Evolutionary conservation across 2,797 vertebrate species (phyloP).

Genomic region (Notoglanidium macrostoma): DNA sequence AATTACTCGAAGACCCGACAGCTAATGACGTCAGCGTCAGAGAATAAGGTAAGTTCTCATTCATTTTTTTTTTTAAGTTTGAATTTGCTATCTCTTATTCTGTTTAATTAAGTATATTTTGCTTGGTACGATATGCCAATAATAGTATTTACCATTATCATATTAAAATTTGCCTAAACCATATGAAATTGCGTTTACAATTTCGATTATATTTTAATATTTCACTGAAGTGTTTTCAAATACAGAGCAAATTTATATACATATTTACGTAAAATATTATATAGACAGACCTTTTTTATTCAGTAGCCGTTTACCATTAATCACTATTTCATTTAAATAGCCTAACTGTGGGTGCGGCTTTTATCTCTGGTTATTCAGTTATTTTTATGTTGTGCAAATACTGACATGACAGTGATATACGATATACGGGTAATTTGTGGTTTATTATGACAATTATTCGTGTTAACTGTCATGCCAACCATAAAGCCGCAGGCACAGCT

Average conservation of each 20-base stretch:
- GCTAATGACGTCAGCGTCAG: neutral
- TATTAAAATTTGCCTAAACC: neutral
- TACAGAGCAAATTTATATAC: no score
- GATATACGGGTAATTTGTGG: neutral
- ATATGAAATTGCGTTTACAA: neutral
- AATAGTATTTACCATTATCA: neutral
- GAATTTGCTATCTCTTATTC: neutral
- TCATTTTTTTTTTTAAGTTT: neutral
- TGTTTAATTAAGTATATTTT: neutral
- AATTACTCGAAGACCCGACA: neutral
- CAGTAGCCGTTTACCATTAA: neutral
- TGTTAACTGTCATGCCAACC: slow-evolving; percentile 6
- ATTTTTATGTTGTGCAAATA: neutral
- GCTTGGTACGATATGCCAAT: neutral
- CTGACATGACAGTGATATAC: neutral
- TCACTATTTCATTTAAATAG: neutral
- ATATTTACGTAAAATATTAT: neutral
- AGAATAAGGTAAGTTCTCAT: slow-evolving; percentile 29
- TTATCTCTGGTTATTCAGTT: neutral
- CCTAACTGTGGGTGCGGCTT: neutral
- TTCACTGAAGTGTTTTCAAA: neutral
- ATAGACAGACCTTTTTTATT: neutral
- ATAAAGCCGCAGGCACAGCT: slow-evolving; percentile 4
- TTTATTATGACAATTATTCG: slow-evolving; percentile 22
- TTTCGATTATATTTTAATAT: neutral